Base-by-base conservation (phyloP, 1,140 invertebrate genomes). In the Acromyrmex heyeri region DNA sequence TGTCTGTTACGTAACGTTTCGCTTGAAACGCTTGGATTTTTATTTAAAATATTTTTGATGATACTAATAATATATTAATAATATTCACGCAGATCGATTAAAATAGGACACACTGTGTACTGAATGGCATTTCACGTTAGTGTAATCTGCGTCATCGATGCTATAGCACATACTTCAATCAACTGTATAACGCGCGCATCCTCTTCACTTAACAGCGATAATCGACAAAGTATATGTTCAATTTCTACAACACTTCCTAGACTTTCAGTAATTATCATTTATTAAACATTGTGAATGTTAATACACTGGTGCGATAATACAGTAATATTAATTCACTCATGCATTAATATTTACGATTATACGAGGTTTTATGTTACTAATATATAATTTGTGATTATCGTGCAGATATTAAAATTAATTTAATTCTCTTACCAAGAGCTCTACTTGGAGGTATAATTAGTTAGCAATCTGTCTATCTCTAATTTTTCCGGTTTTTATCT, bases 111-210 rank as follows among this genome's bases (percentile, higher is more conserved):
- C 38, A 48, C n/a, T 72, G 4, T 57, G 38, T 34, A 34, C 24
- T 48, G 65, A 81, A 59, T 70, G 21, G 34, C 53, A 65, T 82
- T 72, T 70, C 34, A 79, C 34, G 76, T 78, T 48, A 81, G 48
- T 48, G 16, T 72, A 16, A 59, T 82, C 48, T 65, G 55, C 34
- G 24, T 82, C 38, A 73, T 73, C 55, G 79, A 70, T 82, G 44
- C 44, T 59, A 30, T 48, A 81, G 21, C 24, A n/a, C 34, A 59
- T 82, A 59, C 24, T 65, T 53, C 21, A 72, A 70, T 81, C 34
- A 82, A 72, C 78, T 48, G 67, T 73, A 44, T 59, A 70, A 81
- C 5, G 38, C 14, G 53, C 7, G 67, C 67, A 44, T 83, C 38
- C n/a, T 48, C 53, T 82, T 73, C 16, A 61, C 10, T 38, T 81